Evolutionary conservation across 2,113 vertebrate species (phyloP), one percentile per base, ranked within the genome.

Genomic region (Melanotaenia duboulayi): DNA sequence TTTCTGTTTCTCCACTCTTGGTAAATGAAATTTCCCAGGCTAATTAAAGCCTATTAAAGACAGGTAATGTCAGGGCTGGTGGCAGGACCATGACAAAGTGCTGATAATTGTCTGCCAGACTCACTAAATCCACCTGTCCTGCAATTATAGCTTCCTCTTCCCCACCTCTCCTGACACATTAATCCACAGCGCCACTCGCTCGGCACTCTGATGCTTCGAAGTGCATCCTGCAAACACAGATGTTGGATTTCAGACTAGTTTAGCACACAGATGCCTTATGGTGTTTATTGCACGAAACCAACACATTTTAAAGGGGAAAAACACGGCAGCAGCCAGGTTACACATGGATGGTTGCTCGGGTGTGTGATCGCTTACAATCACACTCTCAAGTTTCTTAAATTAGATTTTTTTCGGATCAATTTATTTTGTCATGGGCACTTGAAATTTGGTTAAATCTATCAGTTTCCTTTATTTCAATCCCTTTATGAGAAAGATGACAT

Each of bases 1-100:
- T 84, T 89, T 82, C 71, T 49, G 71, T 82, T 86, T 78, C 77
- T 76, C 80, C 85, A 54, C 87, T 87, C 81, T 70, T 68, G 52
- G 74, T 90, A 91, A 93, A 91, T 92, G 80, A 91, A 91, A 94
- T 92, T 90, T 91, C 85, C 84, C 83, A 81, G 82, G 89, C 86
- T 93, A 92, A 94, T 94, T 93, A 93, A 93, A 93, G 93, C 87
- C 91, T 87, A 93, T 95, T 93, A 92, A 87, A 91, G 90, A 85
- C 89, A 93, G 86, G 89, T 91, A 90, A 91, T 91, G 92, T 90
- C 91, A 89, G 86, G 87, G 87, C 94, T 88, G 80, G 87, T 91
- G 91, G 91, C 91, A 82, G 85, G 83, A 91, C 91, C 92, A 88
- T 94, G 92, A 94, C 93, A 93, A 93, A 94, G 92, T 91, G 90